Base-by-base conservation (phyloP, 1,140 invertebrate genomes). In the Epicauta chinensis region DNA sequence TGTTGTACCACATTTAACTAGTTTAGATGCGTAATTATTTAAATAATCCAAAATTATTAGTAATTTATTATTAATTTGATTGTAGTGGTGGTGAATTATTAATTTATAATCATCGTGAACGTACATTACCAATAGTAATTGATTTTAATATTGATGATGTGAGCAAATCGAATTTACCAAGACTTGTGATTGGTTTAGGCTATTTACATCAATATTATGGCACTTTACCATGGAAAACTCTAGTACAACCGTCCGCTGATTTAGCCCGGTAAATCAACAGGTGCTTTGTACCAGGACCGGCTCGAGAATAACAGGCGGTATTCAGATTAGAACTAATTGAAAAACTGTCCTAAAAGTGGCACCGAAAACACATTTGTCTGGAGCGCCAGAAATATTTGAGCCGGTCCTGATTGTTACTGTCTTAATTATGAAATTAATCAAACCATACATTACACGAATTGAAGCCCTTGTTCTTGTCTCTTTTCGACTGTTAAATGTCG, bases 61-160 rank as follows among this genome's bases (percentile, higher is more conserved):
- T n/a, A n/a, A n/a, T 52, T 37, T 49, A 39, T 30, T 6, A 43
- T 32, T 50, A 49, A 17, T 29, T 56, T 38, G 51, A 42, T 65
- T 69, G 68, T 72, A 89, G 87, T 42, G 84, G 83, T 60, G 87
- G 87, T 16, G 78, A 83, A 34, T 73, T 88, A 61, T 70, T 90
- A 59, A 75, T 88, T 57, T 83, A 88, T 70, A 80, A 83, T 65
- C 84, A 84, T 61, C 74, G 75, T 53, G 69, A 65, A 15, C 61
- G 70, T 42, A 60, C 66, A 29, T 58, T 68, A 59, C 73, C 80
- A 16, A 61, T 73, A 13, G 64, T 79, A 11, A 70, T 84, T 16
- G 77, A 84, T 68, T 84, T 83, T 61, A 66, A 67, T 59, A 61
- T 42, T 59, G 60, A 65, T 5, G 70, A 55, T 47, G 69, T 72